phyloP scores from a whole-genome alignment of 2,888 invertebrate species.

The Adela reaumurella region DNA sequence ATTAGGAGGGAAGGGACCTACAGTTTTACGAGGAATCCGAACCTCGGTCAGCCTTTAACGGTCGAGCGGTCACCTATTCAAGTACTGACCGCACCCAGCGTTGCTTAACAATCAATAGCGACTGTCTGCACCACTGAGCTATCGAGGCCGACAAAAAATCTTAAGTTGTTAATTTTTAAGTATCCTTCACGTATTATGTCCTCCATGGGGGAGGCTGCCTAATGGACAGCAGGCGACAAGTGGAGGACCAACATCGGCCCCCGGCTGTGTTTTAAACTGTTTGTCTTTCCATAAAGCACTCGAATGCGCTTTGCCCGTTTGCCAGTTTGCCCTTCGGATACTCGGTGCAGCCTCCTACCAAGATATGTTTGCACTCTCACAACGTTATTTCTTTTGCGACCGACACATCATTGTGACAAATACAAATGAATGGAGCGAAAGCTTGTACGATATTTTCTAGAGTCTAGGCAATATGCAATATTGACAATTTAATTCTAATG shows the following conservation, averaged over 20 bases:
- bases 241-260: conserved; percentile 46
- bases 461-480: too few species aligned
- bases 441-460: too few species aligned
- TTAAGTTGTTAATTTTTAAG: too few species aligned
- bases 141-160: too few species aligned
- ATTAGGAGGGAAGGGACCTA: too few species aligned
- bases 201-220: background rate
- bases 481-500: too few species aligned
- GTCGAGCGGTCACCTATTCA: too few species aligned
- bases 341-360: background rate
- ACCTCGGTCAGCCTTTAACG: too few species aligned
- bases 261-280: conserved; percentile 56
- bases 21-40: too few species aligned
- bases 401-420: background rate
- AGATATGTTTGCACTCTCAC: background rate
- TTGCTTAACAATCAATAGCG: too few species aligned
- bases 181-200: background rate
- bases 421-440: background rate
- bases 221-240: conserved; percentile 17
- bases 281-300: conserved; percentile 54
- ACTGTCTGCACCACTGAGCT: too few species aligned
- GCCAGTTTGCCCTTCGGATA: conserved; percentile 10
- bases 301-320: conserved; percentile 17
- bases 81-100: background rate
- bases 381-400: background rate